Evolutionary conservation across 2,888 invertebrate species (phyloP), one percentile per base, ranked within the genome.

Genomic region (Drosophila borborema): DNA sequence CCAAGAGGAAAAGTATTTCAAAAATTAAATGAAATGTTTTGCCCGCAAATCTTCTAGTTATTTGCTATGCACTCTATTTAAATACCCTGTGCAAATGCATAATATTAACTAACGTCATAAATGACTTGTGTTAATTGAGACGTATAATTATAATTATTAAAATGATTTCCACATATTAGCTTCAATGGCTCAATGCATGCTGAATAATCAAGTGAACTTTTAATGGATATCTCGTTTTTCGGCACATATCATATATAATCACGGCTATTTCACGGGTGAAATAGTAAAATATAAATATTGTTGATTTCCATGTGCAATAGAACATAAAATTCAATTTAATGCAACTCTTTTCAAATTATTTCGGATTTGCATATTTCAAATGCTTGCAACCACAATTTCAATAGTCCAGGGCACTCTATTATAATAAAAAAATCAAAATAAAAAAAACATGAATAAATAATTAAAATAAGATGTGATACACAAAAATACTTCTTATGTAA

Each of bases 1-100:
- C 79, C 76, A 74, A 77, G 74, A 56, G 87, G 69, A 81, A 86
- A 77, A 83, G 77, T 74, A 71, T 62, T 73, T 36, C 36, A 69
- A 69, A 83, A 77, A 67, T 61, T 53, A 77, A 77, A 74, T 71
- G 71, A 74, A 85, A 87, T 74, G 51, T 62, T 69, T 64, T 53
- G 36, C 64, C 67, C 59, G 51, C 83, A 72, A 69, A 64, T 68
- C 67, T 71, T 51, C 34, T 60, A 70, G 49, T 70, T 64, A 73
- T 83, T 74, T 84, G 64, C 58, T 53, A 31, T 62, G 45, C 48
- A 61, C 54, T 41, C 67, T 53, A 34, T 51, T 64, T 12, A 20
- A 9, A 64, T 77, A 66, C 65, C 54, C 62, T 66, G 40, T 46
- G 18, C 16, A 23, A 16, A 41, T 31, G 8, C 28, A 18, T 43